Base-by-base conservation (phyloP, 2,113 vertebrate genomes). In the Progne subis region DNA sequence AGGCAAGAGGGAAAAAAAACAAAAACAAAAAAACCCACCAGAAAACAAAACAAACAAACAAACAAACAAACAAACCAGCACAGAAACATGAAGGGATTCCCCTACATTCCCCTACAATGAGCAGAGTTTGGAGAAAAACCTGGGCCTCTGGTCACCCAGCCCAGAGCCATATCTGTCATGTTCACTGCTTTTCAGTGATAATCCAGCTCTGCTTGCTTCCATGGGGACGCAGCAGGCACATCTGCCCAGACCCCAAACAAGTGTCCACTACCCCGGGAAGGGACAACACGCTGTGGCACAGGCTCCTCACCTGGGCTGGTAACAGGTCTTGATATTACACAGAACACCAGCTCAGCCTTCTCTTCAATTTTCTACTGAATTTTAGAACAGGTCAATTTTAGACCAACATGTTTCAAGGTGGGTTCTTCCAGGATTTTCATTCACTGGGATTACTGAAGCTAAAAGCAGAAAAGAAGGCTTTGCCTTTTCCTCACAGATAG, bases 211-310 rank as follows among this genome's bases (percentile, higher is more conserved):
- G 64, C 26, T 34, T 80, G 39, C 64, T 83, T 78, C 32, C 39
- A 11, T 1, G 31, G 34, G 60, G 76, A 88, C 24, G 31, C 46
- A 70, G 75, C 41, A 90, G 31, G 3, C n/a, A 34, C 56, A 24
- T n/a, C 63, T 17, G 4, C 28, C 32, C 14, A 8, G 43, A 53
- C 55, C 37, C 67, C n/a, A 44, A 64, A 79, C 24, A 75, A 91
- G 69, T 0, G 0, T 12, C 46, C 34, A 26, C 29, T 3, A 2
- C 55, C 59, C 68, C 10, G 56, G 39, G 46, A 78, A 86, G 34
- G 39, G 81, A 67, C 47, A 67, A n/a, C 64, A 46, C 0, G 0
- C 37, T 6, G 1, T 10, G 25, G 57, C 60, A 65, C 68, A 70
- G 31, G 68, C 55, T 86, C 53, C 19, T 9, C 34, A 52, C 28